A percentile compares a stretch with the other conserved stretches of the same genome.
Conservation (phyloP, 2,888 invertebrate genomes). For the Trichopria drosophilae region DNA sequence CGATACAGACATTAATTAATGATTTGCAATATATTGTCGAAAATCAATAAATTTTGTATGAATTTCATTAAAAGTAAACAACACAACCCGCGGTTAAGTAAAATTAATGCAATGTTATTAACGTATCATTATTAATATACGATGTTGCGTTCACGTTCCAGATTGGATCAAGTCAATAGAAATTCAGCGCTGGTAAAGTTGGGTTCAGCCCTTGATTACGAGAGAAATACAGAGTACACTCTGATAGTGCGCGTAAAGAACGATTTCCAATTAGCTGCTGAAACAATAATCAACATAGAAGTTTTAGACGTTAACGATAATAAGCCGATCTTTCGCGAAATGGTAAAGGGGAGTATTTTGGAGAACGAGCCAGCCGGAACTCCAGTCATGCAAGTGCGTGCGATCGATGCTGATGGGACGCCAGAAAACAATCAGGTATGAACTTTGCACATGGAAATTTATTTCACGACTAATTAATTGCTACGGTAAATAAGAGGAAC, state of each 20-base stretch:
- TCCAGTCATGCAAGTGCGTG: slow-evolving; percentile 83
- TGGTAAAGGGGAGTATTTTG: slow-evolving; percentile 77
- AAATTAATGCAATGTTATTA: neutral
- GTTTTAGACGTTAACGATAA: slow-evolving; percentile 90
- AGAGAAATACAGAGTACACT: slow-evolving; percentile 80
- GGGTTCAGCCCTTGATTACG: slow-evolving; percentile 79
- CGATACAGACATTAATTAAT: too few species aligned
- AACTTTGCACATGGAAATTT: neutral
- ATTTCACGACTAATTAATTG: neutral
- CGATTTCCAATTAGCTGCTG: slow-evolving; percentile 77
- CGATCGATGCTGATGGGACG: slow-evolving; percentile 85
- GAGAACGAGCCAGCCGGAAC: slow-evolving; percentile 85
- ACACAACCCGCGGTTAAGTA: neutral
- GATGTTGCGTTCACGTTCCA: too few species aligned
- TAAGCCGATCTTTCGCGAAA: slow-evolving; percentile 82
- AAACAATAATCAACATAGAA: slow-evolving; percentile 76
- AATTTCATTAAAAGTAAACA: neutral
- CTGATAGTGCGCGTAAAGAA: slow-evolving; percentile 83
- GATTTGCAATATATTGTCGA: too few species aligned
- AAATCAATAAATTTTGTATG: neutral
- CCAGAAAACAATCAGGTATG: slow-evolving; percentile 73
- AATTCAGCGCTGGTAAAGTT: slow-evolving; percentile 75
- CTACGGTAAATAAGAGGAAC: neutral
- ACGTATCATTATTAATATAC: too few species aligned
- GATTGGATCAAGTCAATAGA: slow-evolving; percentile 67